Base-by-base conservation (phyloP, 2,797 vertebrate genomes). In the Thripadectes ignobilis region DNA sequence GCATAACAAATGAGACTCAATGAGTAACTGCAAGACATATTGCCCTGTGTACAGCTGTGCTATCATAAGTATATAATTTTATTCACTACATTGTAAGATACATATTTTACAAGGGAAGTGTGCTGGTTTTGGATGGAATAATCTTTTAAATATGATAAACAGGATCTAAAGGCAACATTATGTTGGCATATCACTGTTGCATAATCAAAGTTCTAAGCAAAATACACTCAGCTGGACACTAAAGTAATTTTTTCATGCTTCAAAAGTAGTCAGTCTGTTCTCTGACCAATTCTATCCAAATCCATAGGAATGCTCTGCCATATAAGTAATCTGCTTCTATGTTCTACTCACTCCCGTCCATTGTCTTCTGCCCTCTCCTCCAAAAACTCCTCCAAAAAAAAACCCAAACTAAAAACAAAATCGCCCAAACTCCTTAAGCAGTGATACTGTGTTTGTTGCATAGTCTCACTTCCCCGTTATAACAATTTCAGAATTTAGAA, bases 1-100 rank as follows among this genome's bases (percentile, higher is more conserved):
- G 78, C 84, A 90, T 94, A 93, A 92, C n/a, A 71, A 92, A 96
- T 92, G 87, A 95, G 52, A 92, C 43, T 78, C 81, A 88, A 61
- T 55, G 48, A 45, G 39, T 88, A 92, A 94, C 57, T 75, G 39
- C 34, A 90, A 86, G 71, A 63, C 34, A 66, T 68, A 77, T 77
- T 92, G 26, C 34, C 62, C 41, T 65, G 4, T 58, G 36, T 51
- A 77, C 48, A 96, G 49, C 72, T 94, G 43, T 76, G 75, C 36
- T 66, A 88, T 76, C 73, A 32, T 45, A 85, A 59, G 30, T 67
- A 38, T 41, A 68, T 52, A 63, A 58, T 94, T 91, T 95, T 82
- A 90, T 89, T 89, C 71, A 79, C 58, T 73, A 32, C 69, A 54
- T 41, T 3, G 0, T 24, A 81, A 19, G 48, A 54, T 41, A 63